These are phyloP conservation scores for Neolamprologus brichardi DNA, from an alignment of 2,113 vertebrate species.

Conservation along the genomic window DNA sequence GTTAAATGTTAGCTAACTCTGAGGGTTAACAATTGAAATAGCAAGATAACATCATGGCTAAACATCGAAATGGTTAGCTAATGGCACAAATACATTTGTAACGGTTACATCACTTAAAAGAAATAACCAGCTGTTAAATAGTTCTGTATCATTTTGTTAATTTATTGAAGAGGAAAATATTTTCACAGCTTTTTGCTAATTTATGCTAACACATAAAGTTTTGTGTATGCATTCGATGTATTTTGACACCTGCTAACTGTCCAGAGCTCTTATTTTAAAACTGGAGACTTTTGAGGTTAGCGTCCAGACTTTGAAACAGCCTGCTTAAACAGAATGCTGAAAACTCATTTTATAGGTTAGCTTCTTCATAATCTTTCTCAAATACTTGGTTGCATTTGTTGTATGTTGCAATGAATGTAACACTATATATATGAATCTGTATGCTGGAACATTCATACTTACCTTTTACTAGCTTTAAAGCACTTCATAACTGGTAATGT, in stretches of 20 bases:
- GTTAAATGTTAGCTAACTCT: background rate
- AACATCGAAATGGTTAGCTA: background rate
- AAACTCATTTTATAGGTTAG: background rate
- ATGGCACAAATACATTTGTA: background rate
- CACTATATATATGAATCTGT: background rate
- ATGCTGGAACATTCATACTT: background rate
- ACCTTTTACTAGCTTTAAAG: background rate
- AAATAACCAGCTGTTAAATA: background rate
- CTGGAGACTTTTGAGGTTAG: background rate
- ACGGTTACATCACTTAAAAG: accelerated
- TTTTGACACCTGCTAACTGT: background rate
- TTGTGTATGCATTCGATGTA: background rate
- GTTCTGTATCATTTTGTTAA: background rate
- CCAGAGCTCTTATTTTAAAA: background rate
- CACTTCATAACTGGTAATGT: background rate
- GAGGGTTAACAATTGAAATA: background rate
- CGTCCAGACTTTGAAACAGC: background rate
- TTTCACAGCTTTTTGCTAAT: background rate
- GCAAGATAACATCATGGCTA: background rate
- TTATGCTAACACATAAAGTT: background rate
- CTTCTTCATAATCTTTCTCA: background rate
- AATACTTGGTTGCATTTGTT: background rate
- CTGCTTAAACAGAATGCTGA: background rate
- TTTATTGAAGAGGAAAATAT: background rate
- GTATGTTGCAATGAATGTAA: background rate